Base-by-base conservation (phyloP, 2,113 vertebrate genomes). In the Percina caprodes region DNA sequence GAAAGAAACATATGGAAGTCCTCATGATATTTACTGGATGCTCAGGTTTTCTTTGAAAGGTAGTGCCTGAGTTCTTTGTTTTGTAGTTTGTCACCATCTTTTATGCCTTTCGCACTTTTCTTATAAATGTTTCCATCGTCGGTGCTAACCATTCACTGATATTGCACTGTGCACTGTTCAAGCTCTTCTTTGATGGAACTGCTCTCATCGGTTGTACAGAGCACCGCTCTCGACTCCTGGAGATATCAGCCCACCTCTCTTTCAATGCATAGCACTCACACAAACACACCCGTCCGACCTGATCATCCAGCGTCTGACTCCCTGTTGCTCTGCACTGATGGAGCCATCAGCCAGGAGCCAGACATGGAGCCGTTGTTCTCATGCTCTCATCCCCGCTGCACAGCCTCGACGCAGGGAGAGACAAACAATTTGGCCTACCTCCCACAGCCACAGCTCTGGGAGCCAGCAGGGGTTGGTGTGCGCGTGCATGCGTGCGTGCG, bases 341-440 rank as follows among this genome's bases (percentile, higher is more conserved):
- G 89, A 86, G 92, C 81, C 83, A 89, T 92, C 92, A 94, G 87
- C 83, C 89, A 90, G 91, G 54, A 88, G 63, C 80, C 87, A 86
- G 86, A 91, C 87, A 69, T 83, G 77, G 83, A 86, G 79, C 88
- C 75, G 75, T 89, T 86, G 82, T 86, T 88, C 86, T 82, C 91
- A 26, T 85, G 80, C 83, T 92, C 86, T 92, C 90, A 89, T 88
- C 88, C 84, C 87, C 14, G 24, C 87, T 80, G 86, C 85, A 91
- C 75, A 84, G 88, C 85, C 66, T 70, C 72, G 77, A 90, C 86
- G 86, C 72, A 2, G 81, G 80, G 75, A 91, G 83, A 92, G 79
- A 90, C 91, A 93, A 94, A 95, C 93, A 92, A 92, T 94, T 92
- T 93, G 91, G 89, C 91, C 90, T 91, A 83, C 92, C 92, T 93